These are phyloP conservation scores for Chrysolina americana DNA, from an alignment of 2,888 invertebrate genomes.

Conservation along the genomic window DNA sequence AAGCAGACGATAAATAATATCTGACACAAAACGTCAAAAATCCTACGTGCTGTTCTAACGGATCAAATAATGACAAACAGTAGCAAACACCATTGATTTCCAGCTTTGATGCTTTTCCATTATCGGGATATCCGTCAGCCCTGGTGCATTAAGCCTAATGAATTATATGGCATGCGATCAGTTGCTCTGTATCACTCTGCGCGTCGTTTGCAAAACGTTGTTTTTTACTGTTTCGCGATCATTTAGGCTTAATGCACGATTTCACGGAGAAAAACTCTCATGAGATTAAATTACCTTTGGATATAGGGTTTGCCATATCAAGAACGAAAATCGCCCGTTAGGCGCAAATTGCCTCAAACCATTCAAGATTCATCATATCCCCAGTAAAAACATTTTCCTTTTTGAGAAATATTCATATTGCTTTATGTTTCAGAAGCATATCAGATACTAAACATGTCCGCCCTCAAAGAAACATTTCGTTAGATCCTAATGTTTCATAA, in stretches of 20 bases:
- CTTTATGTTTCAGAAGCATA: no score
- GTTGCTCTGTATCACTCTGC: neutral
- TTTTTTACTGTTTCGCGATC: neutral
- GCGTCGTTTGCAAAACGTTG: neutral
- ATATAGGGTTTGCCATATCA: no score
- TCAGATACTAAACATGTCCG: no score
- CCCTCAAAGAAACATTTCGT: no score
- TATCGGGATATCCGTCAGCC: neutral
- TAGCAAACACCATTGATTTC: slow-evolving; percentile 12
- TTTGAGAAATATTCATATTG: no score
- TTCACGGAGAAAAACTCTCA: neutral
- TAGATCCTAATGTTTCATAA: no score
- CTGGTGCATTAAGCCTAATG: slow-evolving; percentile 7
- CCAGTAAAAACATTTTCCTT: no score
- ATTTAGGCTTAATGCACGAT: neutral
- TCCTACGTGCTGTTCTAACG: neutral
- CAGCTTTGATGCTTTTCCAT: slow-evolving; percentile 3
- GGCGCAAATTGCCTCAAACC: no score
- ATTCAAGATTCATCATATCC: no score
- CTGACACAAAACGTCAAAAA: neutral
- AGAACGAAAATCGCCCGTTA: no score
- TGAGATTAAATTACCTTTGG: no score
- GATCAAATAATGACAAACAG: neutral
- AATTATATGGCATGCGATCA: neutral
- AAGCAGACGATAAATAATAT: neutral